Percentiles rank a stretch among this genome's conserved stretches.
phyloP scores from a whole-genome alignment of 2,113 vertebrate species.

The Protobothrops flavoviridis region DNA sequence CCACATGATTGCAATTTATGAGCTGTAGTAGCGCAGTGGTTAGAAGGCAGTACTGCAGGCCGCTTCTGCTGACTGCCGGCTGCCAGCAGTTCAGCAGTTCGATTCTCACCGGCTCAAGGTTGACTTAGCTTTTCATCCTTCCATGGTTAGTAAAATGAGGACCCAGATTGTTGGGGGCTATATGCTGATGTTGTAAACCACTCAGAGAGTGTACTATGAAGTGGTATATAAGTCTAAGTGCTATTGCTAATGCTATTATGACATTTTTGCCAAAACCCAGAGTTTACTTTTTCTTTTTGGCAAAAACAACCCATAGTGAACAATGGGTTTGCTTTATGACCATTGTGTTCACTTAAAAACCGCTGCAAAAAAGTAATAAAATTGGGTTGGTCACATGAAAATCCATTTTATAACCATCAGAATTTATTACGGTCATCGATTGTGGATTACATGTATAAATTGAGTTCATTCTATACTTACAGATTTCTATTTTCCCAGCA shows the following conservation, averaged over 20 bases:
- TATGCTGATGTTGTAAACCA: no score
- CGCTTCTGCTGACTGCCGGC: no score
- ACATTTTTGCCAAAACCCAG: background rate
- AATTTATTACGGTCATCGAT: background rate
- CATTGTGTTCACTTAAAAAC: background rate
- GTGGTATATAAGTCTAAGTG: no score
- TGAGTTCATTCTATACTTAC: background rate
- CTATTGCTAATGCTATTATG: background rate
- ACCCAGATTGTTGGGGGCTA: no score
- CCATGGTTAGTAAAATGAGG: no score
- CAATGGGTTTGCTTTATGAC: background rate
- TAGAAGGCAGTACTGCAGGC: no score
- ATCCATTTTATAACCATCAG: background rate
- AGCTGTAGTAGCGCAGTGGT: no score
- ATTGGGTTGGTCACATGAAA: background rate
- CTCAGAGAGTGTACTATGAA: no score
- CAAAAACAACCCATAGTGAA: background rate
- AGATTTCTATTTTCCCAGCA: background rate
- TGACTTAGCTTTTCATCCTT: no score
- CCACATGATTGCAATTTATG: background rate
- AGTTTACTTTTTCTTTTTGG: background rate
- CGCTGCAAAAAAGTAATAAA: background rate
- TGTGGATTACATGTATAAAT: background rate
- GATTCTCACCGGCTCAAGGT: no score
- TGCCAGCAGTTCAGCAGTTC: no score